Evolutionary conservation across 2,888 invertebrate genomes (phyloP), one percentile per base, ranked within the genome.

Genomic region (Caprella mutica): DNA sequence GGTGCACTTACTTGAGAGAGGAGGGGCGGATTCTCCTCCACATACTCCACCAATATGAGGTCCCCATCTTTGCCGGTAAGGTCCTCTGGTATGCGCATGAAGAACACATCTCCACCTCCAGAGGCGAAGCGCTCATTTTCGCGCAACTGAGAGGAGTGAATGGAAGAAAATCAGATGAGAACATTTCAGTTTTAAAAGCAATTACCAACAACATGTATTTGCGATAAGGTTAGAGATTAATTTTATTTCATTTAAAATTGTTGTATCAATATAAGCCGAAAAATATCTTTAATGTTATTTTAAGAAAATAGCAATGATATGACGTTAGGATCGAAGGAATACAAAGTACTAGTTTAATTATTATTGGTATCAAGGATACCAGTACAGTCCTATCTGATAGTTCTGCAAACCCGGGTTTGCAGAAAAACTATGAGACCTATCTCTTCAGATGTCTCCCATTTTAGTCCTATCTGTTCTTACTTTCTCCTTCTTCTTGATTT

Each of bases 41-140:
- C 91, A 74, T 93, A 97, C 74, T 99, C 99, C 1, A 90, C 79
- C 2, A 98, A 76, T 9, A 98, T 81, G 3, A 80, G 63, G 26
- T 77, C 77, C 2, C 78, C 78, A 67, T 80, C 79, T 68, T 71
- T 72, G 14, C 74, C 76, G 6, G 76, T 73, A 51, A 79, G 69
- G 67, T 79, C 78, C 48, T 93, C 92, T 0, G 92, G 82, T 2
- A 92, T 90, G 46, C 97, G 79, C 98, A 98, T 98, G 73, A 97
- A 96, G 78, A 98, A 98, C 4, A 98, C 94, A 71, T 98, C 98
- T 1, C 97, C 97, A 59, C 97, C 98, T 17, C 98, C 98, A 0
- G 92, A 93, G 0, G 93, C 92, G 68, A 88, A 81, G 61, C 96
- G 79, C 72, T 97, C 94, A 50, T 86, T 81, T 72, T 97, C 96